A percentile compares a stretch with the other conserved stretches of the same genome.
phyloP scores from a whole-genome alignment of 2,888 invertebrate species.

The Apomyelois bistriatella region DNA sequence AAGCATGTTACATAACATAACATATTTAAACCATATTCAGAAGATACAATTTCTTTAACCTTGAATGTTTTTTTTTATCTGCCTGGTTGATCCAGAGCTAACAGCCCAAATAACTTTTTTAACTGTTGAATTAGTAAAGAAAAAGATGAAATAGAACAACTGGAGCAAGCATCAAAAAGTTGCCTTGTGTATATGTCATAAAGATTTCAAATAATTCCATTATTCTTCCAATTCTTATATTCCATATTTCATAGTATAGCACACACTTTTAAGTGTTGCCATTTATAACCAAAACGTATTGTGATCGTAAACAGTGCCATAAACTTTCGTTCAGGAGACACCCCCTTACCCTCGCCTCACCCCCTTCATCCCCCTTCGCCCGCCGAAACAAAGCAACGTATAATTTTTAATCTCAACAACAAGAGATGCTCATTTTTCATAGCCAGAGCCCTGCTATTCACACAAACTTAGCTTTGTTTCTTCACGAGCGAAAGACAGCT shows the following conservation, averaged over 20 bases:
- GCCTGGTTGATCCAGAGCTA: no score
- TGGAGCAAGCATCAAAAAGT: no score
- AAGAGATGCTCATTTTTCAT: constrained; percentile 74
- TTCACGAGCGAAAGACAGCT: constrained; percentile 28
- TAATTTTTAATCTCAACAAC: constrained; percentile 73
- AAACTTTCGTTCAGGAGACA: constrained; percentile 1
- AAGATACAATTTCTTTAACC: no score
- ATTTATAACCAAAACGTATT: constrained; percentile 10
- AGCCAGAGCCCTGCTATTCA: constrained; percentile 37
- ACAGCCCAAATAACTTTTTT: no score
- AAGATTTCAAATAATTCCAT: no score
- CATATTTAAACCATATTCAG: no score
- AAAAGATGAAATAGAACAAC: no score
- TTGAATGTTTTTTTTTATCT: no score
- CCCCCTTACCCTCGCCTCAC: constrained; percentile 10
- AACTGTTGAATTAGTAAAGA: no score
- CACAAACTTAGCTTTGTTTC: constrained; percentile 19
- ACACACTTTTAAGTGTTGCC: background rate
- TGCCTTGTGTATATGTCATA: no score
- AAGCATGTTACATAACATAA: no score
- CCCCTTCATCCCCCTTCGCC: constrained; percentile 10
- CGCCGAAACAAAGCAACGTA: constrained; percentile 50
- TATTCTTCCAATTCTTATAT: background rate
- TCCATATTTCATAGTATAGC: constrained; percentile 9
- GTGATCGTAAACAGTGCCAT: constrained; percentile 2